Conservation (phyloP, 2,888 invertebrate species). For the Crioceris asparagi region DNA sequence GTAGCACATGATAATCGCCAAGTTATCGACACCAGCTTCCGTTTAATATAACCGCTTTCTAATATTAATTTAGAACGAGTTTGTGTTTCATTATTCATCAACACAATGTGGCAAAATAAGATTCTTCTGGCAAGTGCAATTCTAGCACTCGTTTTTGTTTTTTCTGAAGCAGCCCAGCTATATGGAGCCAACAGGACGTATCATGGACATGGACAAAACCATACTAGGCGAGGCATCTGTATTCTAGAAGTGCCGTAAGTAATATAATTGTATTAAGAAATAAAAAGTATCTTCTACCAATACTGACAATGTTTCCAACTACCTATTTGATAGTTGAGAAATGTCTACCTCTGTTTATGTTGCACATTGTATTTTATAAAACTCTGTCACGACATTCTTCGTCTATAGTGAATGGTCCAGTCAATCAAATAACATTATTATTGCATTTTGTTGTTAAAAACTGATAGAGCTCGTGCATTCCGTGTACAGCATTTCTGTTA, state of each 20-base stretch:
- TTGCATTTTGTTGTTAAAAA: too few relatives aligned
- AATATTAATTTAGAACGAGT: not conserved
- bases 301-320: not conserved
- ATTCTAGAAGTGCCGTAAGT: conserved; percentile 57
- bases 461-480: too few relatives aligned
- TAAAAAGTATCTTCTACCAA: not conserved
- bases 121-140: conserved; percentile 1
- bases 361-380: too few relatives aligned
- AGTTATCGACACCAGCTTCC: not conserved
- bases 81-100: too few relatives aligned
- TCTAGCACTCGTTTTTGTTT: conserved; percentile 8
- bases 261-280: conserved; percentile 6
- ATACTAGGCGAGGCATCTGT: conserved; percentile 43
- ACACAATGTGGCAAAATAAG: not conserved
- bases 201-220: conserved; percentile 4
- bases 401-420: too few relatives aligned
- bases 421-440: too few relatives aligned
- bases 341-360: too few relatives aligned
- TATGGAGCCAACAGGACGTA: conserved; percentile 9
- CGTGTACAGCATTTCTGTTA: too few relatives aligned
- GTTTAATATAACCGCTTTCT: not conserved
- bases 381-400: too few relatives aligned
- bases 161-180: conserved; percentile 11
- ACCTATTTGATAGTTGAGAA: too few relatives aligned
- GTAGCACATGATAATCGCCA: too few relatives aligned